Conservation (phyloP, 2,888 invertebrate species). For the Athrips mouffetella region DNA sequence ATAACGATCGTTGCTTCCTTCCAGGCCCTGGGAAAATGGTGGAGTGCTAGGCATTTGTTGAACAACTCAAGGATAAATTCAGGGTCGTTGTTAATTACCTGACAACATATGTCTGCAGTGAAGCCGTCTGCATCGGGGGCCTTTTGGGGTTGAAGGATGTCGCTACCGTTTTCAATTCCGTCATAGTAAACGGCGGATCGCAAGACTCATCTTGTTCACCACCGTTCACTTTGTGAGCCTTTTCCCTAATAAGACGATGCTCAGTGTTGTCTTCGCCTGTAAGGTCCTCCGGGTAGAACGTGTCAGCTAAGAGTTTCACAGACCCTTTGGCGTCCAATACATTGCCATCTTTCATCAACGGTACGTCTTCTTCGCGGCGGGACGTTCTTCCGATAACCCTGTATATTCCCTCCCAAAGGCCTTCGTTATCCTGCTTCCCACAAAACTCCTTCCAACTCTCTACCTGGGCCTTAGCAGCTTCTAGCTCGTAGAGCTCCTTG, state of each 20-base stretch:
- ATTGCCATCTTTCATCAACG: not conserved
- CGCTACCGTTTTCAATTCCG: not conserved
- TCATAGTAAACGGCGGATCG: not conserved
- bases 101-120: not conserved
- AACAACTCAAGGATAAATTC: not conserved
- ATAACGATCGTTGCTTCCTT: not conserved
- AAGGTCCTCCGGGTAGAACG: not conserved
- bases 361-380: slow-evolving; percentile 12
- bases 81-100: not conserved
- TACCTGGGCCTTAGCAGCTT: no score
- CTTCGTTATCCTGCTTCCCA: no score
- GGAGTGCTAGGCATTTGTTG: not conserved
- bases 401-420: no score
- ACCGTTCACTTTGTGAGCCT: no score
- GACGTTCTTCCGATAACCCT: no score
- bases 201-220: not conserved
- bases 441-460: no score
- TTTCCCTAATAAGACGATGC: not conserved
- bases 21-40: not conserved
- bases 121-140: slow-evolving; percentile 1
- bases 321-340: not conserved
- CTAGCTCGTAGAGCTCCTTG: slow-evolving; percentile 12
- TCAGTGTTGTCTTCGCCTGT: not conserved
- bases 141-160: slow-evolving; percentile 1
- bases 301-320: not conserved